A percentile compares a stretch with the other conserved stretches of the same genome.
phyloP scores from a whole-genome alignment of 1,140 invertebrate species.

The Olivierus martensii region DNA sequence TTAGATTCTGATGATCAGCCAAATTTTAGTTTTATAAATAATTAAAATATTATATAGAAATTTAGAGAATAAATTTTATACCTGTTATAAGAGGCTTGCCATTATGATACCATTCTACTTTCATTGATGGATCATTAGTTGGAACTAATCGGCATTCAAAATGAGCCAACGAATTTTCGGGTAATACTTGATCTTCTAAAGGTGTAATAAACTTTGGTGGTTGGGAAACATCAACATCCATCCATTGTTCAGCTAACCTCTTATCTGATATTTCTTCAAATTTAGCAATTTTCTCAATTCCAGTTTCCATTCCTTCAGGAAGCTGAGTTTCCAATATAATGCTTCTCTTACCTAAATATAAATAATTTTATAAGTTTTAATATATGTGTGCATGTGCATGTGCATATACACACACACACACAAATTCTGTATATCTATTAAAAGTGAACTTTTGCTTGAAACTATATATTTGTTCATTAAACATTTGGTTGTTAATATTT shows the following conservation, averaged over 20 bases:
- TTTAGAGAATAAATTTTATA: slow-evolving; percentile 34
- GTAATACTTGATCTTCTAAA: slow-evolving; percentile 64
- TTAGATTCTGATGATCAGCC: too few species aligned
- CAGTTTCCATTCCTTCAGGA: slow-evolving; percentile 61
- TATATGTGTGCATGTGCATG: too few species aligned
- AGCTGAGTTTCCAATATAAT: slow-evolving; percentile 85
- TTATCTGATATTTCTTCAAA: slow-evolving; percentile 58
- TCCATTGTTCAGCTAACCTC: slow-evolving; percentile 36
- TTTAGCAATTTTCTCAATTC: slow-evolving; percentile 79
- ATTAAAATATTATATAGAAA: not conserved
- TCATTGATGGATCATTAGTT: slow-evolving; percentile 81
- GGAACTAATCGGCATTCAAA: slow-evolving; percentile 81
- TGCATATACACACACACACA: too few species aligned
- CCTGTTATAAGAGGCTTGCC: slow-evolving; percentile 65
- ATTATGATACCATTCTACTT: slow-evolving; percentile 94
- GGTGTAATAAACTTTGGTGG: slow-evolving; percentile 85
- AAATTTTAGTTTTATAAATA: not conserved
- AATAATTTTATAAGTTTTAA: slow-evolving; percentile 52
- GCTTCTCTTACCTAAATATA: slow-evolving; percentile 45
- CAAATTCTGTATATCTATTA: too few species aligned
- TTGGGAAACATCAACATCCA: slow-evolving; percentile 52
- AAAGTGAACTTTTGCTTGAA: too few species aligned
- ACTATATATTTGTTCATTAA: too few species aligned
- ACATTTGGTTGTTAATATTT: too few species aligned
- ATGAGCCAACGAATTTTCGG: slow-evolving; percentile 79